A percentile compares a stretch with the other conserved stretches of the same genome.
Conservation (phyloP, 1,140 invertebrate species). For the Drosophila setifemur region DNA sequence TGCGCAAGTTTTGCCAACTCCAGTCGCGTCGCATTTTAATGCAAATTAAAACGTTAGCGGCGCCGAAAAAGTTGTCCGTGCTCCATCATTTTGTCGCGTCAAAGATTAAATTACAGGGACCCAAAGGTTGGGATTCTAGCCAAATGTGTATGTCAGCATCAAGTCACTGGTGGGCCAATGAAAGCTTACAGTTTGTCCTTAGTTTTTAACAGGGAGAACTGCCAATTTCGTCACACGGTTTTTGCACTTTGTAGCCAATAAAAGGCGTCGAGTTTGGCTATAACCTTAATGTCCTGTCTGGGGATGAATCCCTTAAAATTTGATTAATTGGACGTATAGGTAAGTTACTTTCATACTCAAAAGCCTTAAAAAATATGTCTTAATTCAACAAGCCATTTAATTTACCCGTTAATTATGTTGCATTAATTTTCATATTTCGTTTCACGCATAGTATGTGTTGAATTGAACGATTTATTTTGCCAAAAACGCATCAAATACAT, state of each 20-base stretch:
- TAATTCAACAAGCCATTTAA: too few relatives aligned
- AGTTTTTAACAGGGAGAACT: neutral
- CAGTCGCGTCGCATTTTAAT: constrained; percentile 66
- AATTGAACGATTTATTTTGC: too few relatives aligned
- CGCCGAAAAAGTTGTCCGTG: constrained; percentile 57
- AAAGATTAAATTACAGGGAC: constrained; percentile 56
- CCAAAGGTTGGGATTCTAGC: too few relatives aligned
- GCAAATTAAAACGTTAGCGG: constrained; percentile 71
- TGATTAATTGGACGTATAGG: constrained; percentile 4
- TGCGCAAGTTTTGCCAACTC: constrained; percentile 34
- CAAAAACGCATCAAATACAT: too few relatives aligned
- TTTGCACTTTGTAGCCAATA: constrained; percentile 21
- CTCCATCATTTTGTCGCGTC: constrained; percentile 47
- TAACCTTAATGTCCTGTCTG: constrained; percentile 17
- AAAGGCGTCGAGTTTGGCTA: constrained; percentile 6
- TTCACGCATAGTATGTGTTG: too few relatives aligned
- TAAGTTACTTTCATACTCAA: too few relatives aligned
- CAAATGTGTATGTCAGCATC: constrained; percentile 19
- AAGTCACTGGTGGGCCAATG: constrained; percentile 39
- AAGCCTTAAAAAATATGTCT: too few relatives aligned
- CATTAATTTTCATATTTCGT: too few relatives aligned
- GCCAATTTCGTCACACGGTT: constrained; percentile 17
- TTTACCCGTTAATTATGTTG: too few relatives aligned
- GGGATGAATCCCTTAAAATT: constrained; percentile 13
- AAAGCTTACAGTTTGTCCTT: constrained; percentile 3